A percentile compares a stretch with the other conserved stretches of the same genome.
Evolutionary conservation across 1,140 invertebrate species (phyloP).

Genomic region (Drosophila repletoides): DNA sequence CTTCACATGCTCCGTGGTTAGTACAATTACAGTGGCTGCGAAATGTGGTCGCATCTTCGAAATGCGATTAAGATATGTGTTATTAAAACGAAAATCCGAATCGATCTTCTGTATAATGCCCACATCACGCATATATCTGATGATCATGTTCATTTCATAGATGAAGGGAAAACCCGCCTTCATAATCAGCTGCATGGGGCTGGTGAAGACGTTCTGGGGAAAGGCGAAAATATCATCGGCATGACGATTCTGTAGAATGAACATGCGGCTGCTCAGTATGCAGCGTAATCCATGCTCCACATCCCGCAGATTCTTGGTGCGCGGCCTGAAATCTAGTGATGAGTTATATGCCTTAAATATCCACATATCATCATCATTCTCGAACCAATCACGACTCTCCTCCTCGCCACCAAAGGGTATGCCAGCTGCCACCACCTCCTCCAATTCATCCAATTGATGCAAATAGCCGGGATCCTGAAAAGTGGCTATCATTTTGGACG

Average conservation of each 20-base stretch:
- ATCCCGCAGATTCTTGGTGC: slow-evolving; percentile 71
- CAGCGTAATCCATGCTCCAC: slow-evolving; percentile 80
- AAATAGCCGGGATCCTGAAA: slow-evolving; percentile 83
- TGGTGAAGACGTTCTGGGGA: slow-evolving; percentile 82
- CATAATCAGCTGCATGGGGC: slow-evolving; percentile 83
- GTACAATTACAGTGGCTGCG: slow-evolving; percentile 64
- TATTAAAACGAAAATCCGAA: slow-evolving; percentile 68
- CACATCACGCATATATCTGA: slow-evolving; percentile 82
- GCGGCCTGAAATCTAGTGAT: slow-evolving; percentile 75
- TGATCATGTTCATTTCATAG: slow-evolving; percentile 80
- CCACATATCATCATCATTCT: slow-evolving; percentile 82
- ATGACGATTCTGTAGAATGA: slow-evolving; percentile 56
- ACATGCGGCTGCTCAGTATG: slow-evolving; percentile 73
- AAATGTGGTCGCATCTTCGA: slow-evolving; percentile 63
- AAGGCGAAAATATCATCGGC: slow-evolving; percentile 82
- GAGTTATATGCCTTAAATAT: slow-evolving; percentile 82
- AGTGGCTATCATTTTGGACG: slow-evolving; percentile 84
- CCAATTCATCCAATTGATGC: slow-evolving; percentile 83
- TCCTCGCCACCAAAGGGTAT: slow-evolving; percentile 83
- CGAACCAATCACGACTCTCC: slow-evolving; percentile 83
- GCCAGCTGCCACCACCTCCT: slow-evolving; percentile 82
- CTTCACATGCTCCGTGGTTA: slow-evolving; percentile 83
- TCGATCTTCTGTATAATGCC: slow-evolving; percentile 81
- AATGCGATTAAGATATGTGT: slow-evolving; percentile 75
- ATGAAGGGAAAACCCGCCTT: slow-evolving; percentile 83